Conservation (phyloP, 2,888 invertebrate species). For the Diabrotica balteata region DNA sequence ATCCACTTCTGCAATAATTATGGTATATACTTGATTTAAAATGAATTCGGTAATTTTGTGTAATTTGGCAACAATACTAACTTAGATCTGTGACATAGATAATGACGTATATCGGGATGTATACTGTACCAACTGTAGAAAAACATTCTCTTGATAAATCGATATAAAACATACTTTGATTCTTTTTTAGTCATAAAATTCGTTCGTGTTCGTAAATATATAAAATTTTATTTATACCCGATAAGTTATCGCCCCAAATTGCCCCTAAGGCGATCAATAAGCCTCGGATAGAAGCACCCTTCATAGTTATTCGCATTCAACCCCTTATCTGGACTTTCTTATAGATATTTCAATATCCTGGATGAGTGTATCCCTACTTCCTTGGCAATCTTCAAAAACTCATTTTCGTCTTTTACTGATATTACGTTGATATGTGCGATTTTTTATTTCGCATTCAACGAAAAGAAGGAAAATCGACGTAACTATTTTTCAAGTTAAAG, state of each 20-base stretch:
- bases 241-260: background rate
- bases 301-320: constrained; percentile 36
- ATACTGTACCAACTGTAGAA: no score
- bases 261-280: constrained; percentile 23
- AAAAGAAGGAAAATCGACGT: background rate
- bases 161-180: background rate
- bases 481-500: background rate
- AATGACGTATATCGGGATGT: no score
- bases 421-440: background rate
- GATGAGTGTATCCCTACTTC: constrained; percentile 41
- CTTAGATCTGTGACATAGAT: no score
- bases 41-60: no score
- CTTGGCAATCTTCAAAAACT: constrained; percentile 13
- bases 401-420: background rate
- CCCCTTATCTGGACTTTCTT: constrained; percentile 52
- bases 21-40: no score
- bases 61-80: no score
- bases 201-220: background rate
- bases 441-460: background rate
- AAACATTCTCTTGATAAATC: background rate
- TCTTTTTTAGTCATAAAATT: no score
- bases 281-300: constrained; percentile 15
- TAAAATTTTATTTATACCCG: background rate
- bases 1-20: no score
- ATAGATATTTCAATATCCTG: constrained; percentile 59